A percentile compares a stretch with the other conserved stretches of the same genome.
These are phyloP conservation scores for Malurus melanocephalus DNA, from an alignment of 2,113 vertebrate genomes.

Conservation along the genomic window DNA sequence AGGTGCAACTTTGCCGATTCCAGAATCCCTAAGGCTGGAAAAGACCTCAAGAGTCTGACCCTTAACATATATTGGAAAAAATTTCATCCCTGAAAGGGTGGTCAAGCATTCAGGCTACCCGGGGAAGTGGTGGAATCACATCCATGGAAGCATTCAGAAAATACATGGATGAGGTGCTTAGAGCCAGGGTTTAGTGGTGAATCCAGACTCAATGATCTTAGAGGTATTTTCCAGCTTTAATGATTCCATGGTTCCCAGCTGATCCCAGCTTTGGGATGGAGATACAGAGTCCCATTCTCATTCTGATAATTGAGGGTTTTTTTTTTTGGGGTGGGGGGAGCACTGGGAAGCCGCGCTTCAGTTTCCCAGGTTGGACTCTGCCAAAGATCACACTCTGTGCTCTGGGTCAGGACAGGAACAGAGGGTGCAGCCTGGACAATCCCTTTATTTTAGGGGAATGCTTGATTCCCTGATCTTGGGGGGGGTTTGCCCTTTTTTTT, in stretches of 20 bases:
- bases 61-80: background rate
- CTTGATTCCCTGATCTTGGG: background rate
- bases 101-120: background rate
- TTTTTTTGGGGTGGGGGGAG: background rate
- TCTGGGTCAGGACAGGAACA: background rate
- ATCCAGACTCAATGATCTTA: accelerated
- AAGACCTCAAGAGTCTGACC: background rate
- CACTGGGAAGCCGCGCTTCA: background rate
- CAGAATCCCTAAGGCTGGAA: background rate
- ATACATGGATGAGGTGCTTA: accelerated
- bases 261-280: background rate
- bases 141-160: background rate
- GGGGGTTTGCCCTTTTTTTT: background rate
- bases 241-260: background rate
- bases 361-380: background rate
- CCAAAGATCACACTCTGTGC: background rate
- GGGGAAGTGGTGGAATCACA: background rate
- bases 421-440: background rate
- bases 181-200: background rate
- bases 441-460: background rate
- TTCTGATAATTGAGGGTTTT: background rate
- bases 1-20: background rate
- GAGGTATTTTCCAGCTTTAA: background rate
- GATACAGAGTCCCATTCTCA: background rate
- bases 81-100: background rate